Percentiles rank a stretch among this genome's conserved stretches.
Conservation (phyloP, 1,140 invertebrate genomes). For the Achatina immaculata region DNA sequence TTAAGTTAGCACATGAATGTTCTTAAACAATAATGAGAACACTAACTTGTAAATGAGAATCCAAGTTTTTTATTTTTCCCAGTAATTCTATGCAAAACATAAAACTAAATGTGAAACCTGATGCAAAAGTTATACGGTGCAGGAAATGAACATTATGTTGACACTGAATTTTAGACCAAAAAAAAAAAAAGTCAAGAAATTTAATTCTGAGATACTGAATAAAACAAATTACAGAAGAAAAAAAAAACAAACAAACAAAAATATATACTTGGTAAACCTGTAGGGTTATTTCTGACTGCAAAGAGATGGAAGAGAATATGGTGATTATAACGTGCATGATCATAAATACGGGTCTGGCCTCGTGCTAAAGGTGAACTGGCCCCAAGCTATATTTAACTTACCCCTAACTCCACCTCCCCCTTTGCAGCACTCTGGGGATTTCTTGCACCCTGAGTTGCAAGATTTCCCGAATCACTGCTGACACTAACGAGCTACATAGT, state of each 20-base stretch:
- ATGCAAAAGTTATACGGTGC: too few relatives aligned
- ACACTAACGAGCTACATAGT: not conserved
- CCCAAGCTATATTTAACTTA: not conserved
- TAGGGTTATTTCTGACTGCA: slow-evolving; percentile 19
- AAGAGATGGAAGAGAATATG: not conserved
- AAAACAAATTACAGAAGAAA: too few relatives aligned
- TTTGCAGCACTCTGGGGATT: not conserved
- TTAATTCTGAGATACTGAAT: too few relatives aligned
- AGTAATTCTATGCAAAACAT: too few relatives aligned
- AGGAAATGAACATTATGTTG: too few relatives aligned
- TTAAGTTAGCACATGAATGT: too few relatives aligned
- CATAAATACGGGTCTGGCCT: not conserved
- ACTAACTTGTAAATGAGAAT: too few relatives aligned
- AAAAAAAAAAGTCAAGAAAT: too few relatives aligned
- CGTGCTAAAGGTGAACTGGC: not conserved
- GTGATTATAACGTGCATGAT: not conserved
- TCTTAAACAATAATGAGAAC: too few relatives aligned
- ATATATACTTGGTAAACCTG: slow-evolving; percentile 8
- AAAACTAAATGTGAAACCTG: too few relatives aligned
- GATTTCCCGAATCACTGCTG: not conserved
- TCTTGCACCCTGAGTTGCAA: slow-evolving; percentile 5
- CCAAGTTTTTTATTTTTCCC: too few relatives aligned
- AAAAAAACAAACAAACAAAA: not conserved
- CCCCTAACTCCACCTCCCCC: slow-evolving; percentile 24
- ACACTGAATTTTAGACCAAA: too few relatives aligned